Evolutionary conservation across 1,140 invertebrate genomes (phyloP).

Genomic region (Sweltsa coloradensis): DNA sequence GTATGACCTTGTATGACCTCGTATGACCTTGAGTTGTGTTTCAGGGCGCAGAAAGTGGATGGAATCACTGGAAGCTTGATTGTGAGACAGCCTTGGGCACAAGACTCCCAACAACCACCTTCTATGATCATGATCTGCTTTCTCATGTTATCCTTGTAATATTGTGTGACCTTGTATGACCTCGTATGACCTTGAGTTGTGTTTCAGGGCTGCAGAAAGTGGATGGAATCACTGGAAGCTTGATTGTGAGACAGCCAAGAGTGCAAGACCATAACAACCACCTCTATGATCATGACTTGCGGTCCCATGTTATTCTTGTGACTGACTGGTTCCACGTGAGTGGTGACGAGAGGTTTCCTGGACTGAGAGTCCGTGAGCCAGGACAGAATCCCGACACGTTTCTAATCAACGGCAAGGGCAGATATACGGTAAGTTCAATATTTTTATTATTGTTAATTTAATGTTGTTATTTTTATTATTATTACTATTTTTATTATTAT

Average conservation of each 20-base stretch:
- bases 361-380: constrained; percentile 29
- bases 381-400: constrained; percentile 33
- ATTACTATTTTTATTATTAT: too few relatives aligned
- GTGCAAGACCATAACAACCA: constrained; percentile 21
- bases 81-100: constrained; percentile 24
- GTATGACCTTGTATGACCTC: too few relatives aligned
- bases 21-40: constrained; percentile 3
- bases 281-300: constrained; percentile 32
- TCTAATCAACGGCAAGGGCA: constrained; percentile 41
- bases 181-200: neutral
- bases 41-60: constrained; percentile 32
- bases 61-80: constrained; percentile 33
- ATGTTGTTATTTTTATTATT: neutral
- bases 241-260: constrained; percentile 28
- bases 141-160: neutral
- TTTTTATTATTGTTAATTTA: neutral
- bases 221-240: constrained; percentile 33
- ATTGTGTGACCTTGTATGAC: neutral
- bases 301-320: constrained; percentile 30
- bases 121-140: neutral
- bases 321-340: constrained; percentile 33
- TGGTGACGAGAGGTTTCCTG: constrained; percentile 29
- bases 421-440: constrained; percentile 22
- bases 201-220: constrained; percentile 29
- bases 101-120: constrained; percentile 22